A percentile compares a stretch with the other conserved stretches of the same genome.
Conservation (phyloP, 2,797 vertebrate species). For the Ptychobarbus kaznakovi region DNA sequence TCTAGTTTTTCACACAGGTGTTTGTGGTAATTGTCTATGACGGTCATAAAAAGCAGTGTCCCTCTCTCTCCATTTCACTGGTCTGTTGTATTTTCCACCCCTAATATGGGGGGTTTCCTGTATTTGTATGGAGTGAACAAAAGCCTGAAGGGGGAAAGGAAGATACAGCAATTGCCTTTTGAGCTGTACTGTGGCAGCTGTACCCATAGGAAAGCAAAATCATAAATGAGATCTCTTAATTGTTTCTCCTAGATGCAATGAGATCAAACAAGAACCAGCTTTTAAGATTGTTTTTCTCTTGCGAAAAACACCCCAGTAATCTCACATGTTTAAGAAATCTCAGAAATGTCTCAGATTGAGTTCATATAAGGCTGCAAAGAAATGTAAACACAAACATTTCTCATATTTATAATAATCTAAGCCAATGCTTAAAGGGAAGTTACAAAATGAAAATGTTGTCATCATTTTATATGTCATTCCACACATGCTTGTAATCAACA, state of each 20-base stretch:
- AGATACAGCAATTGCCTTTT: neutral
- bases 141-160: conserved; percentile 31
- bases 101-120: conserved; percentile 47
- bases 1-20: neutral
- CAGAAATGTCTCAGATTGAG: neutral
- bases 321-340: neutral
- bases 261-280: neutral
- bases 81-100: conserved; percentile 22
- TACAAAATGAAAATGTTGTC: neutral
- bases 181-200: neutral
- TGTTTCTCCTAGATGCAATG: neutral
- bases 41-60: neutral
- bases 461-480: neutral
- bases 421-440: neutral
- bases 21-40: neutral
- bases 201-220: neutral
- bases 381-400: neutral
- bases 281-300: neutral
- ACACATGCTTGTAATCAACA: neutral
- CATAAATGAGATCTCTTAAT: neutral
- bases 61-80: conserved; percentile 11
- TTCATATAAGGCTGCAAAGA: neutral
- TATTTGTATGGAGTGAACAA: conserved; percentile 54
- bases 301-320: neutral
- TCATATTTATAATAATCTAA: neutral